Percentiles rank a stretch among this genome's conserved stretches.
Conservation (phyloP, 2,888 invertebrate genomes). For the Panzeria rudis region DNA sequence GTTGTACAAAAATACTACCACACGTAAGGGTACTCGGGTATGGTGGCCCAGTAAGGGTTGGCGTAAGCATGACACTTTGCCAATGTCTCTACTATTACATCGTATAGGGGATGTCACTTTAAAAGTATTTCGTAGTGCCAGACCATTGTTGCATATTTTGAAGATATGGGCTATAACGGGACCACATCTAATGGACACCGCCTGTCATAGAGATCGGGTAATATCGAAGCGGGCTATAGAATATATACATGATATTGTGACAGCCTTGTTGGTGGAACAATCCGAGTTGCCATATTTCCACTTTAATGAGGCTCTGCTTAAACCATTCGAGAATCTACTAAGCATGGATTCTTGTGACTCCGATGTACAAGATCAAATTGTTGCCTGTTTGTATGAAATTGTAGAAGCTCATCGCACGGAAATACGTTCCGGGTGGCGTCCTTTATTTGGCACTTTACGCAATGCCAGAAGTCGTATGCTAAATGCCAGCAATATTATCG, state of each 20-base stretch:
- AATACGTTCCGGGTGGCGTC: constrained; percentile 97
- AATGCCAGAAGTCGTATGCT: constrained; percentile 90
- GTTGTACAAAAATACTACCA: constrained; percentile 83
- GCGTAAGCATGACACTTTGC: constrained; percentile 84
- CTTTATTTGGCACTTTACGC: constrained; percentile 95
- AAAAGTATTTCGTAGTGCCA: constrained; percentile 92
- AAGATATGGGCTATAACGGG: constrained; percentile 96
- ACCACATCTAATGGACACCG: constrained; percentile 97
- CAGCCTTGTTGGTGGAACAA: constrained; percentile 93
- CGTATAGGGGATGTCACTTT: constrained; percentile 94
- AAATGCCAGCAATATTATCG: constrained; percentile 88
- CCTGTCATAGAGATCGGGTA: constrained; percentile 94
- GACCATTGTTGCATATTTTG: constrained; percentile 96
- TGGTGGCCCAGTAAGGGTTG: constrained; percentile 84
- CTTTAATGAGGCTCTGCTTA: constrained; percentile 96
- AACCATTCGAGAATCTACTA: constrained; percentile 96
- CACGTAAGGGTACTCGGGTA: constrained; percentile 84
- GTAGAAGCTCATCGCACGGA: constrained; percentile 97
- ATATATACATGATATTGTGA: constrained; percentile 96
- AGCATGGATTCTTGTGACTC: constrained; percentile 96
- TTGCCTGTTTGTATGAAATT: constrained; percentile 97
- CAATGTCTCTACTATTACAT: constrained; percentile 88
- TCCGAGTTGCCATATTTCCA: constrained; percentile 96
- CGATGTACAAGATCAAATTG: constrained; percentile 96
- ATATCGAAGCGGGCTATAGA: constrained; percentile 96